Evolutionary conservation across 2,888 invertebrate genomes (phyloP).

Genomic region (Lydus trimaculatus): DNA sequence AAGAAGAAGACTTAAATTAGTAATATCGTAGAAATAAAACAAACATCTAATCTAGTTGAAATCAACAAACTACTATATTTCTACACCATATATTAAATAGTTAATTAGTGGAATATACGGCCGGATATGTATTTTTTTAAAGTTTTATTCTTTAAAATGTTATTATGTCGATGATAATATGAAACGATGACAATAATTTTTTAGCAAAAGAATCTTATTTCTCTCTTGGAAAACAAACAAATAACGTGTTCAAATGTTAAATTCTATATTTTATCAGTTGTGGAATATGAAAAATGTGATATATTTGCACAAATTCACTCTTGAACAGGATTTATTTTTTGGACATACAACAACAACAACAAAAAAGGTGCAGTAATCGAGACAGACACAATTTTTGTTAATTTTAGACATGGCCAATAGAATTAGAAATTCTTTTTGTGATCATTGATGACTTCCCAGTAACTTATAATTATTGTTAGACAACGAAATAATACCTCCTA

Average conservation of each 20-base stretch:
- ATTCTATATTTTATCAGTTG: constrained; percentile 17
- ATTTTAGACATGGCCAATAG: too few species aligned
- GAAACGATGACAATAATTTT: not conserved
- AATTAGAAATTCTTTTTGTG: too few species aligned
- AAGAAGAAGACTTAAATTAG: constrained; percentile 30
- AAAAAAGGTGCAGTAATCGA: not conserved
- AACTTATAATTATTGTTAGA: too few species aligned
- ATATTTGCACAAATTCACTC: constrained; percentile 38
- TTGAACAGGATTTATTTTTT: constrained; percentile 17
- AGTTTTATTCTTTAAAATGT: not conserved
- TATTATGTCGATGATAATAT: constrained; percentile 18
- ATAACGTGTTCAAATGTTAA: constrained; percentile 20
- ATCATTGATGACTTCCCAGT: too few species aligned
- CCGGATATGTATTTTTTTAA: constrained; percentile 19
- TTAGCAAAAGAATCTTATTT: not conserved
- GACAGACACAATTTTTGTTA: constrained; percentile 16
- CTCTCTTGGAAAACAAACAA: not conserved
- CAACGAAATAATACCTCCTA: too few species aligned
- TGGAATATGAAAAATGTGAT: constrained; percentile 36
- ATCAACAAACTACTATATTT: not conserved
- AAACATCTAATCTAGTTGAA: not conserved
- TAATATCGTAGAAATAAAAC: not conserved
- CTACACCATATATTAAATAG: not conserved
- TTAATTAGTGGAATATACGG: constrained; percentile 3
- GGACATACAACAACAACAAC: not conserved